A percentile compares a stretch with the other conserved stretches of the same genome.
Evolutionary conservation across 1,140 invertebrate genomes (phyloP).

Genomic region (Papilio glaucus): DNA sequence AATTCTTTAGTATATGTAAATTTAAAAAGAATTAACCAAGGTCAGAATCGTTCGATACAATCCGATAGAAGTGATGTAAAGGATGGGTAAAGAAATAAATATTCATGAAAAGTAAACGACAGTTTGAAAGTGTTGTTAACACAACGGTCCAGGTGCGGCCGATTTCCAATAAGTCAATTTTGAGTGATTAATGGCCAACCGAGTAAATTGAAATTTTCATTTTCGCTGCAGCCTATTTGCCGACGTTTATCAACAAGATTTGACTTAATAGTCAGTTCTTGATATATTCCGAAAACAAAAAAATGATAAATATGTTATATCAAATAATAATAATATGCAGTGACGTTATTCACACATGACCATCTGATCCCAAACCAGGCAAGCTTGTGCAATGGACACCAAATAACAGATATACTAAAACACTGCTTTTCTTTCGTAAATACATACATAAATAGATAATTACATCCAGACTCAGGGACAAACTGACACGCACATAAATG

Average conservation of each 20-base stretch:
- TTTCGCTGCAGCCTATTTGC: constrained; percentile 33
- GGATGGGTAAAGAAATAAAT: constrained; percentile 20
- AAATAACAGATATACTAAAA: too few relatives aligned
- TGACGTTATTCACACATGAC: too few relatives aligned
- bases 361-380: too few relatives aligned
- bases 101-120: constrained; percentile 32
- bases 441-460: too few relatives aligned
- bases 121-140: constrained; percentile 36
- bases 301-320: constrained; percentile 10
- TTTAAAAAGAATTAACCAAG: neutral
- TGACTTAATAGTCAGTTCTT: too few relatives aligned
- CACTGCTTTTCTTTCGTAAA: too few relatives aligned
- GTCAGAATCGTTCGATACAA: neutral
- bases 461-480: too few relatives aligned
- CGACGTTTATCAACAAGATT: constrained; percentile 11
- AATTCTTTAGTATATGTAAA: neutral
- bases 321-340: too few relatives aligned
- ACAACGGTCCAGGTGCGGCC: constrained; percentile 35
- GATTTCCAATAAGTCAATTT: constrained; percentile 39
- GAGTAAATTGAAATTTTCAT: constrained; percentile 39
- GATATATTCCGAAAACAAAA: neutral
- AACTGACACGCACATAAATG: too few relatives aligned
- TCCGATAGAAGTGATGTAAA: neutral
- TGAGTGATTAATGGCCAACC: constrained; percentile 34
- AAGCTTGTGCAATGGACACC: too few relatives aligned